These are phyloP conservation scores for Elephantulus edwardii DNA, from an alignment of 2,113 vertebrate species.

Conservation along the genomic window DNA sequence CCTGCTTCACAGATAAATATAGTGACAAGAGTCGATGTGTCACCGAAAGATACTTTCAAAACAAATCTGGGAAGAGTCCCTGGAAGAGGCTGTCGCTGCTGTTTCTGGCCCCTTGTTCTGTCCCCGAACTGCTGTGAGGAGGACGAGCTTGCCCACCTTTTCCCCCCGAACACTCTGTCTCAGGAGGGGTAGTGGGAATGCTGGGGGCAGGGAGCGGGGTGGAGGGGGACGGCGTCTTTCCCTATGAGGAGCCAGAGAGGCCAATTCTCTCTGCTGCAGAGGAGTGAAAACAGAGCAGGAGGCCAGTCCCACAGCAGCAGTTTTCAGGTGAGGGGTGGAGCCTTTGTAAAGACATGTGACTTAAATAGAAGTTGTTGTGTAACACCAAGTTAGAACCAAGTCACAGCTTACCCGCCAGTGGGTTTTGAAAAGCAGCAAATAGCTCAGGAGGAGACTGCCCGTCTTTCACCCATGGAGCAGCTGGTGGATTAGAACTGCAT, in stretches of 20 bases:
- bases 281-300: background rate
- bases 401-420: too few species aligned
- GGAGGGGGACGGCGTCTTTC: background rate
- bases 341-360: rapidly evolving
- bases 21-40: constrained; percentile 36
- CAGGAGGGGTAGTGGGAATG: too few species aligned
- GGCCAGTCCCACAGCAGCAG: rapidly evolving
- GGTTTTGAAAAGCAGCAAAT: too few species aligned
- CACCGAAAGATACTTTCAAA: constrained; percentile 60
- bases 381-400: too few species aligned
- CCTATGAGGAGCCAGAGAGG: too few species aligned
- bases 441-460: too few species aligned
- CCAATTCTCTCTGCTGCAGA: background rate
- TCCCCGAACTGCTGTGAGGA: background rate
- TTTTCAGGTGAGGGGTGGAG: background rate
- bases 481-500: too few species aligned
- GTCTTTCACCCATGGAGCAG: too few species aligned
- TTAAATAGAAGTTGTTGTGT: too few species aligned
- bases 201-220: background rate
- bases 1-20: constrained; percentile 74
- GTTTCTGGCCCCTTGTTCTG: constrained; percentile 18
- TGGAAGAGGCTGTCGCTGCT: constrained; percentile 62
- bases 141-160: too few species aligned
- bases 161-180: background rate
- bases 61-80: constrained; percentile 69